Base-by-base conservation (phyloP, 2,113 vertebrate genomes). In the Aldabrachelys gigantea region DNA sequence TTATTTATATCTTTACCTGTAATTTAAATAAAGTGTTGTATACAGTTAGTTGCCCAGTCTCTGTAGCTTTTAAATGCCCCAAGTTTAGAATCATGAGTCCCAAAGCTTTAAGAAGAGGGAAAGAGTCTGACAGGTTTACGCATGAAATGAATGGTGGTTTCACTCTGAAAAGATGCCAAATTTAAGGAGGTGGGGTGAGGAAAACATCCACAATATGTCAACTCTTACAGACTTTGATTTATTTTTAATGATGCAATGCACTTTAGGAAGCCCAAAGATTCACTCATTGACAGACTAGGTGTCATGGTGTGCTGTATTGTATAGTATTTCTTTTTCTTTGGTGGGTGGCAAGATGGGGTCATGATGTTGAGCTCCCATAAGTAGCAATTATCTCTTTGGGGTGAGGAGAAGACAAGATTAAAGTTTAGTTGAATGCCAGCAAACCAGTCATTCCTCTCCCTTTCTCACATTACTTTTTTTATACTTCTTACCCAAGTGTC, bases 211-310 rank as follows among this genome's bases (percentile, higher is more conserved):
- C 84, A 82, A 31, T 89, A 94, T 97, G 95, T 96, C 97, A 97
- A 96, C 92, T 96, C 94, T 94, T 96, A 85, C 56, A 81, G 95
- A 24, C 94, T 97, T 97, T 97, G 96, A 97, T 97, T 96, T 95
- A 97, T 97, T 97, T 97, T 97, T 97, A 97, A 97, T 97, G 97
- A 97, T 95, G 82, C 47, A n/a, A 84, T 91, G 93, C 95, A 93
- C 96, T 96, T 97, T 96, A 94, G 95, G 92, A 95, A 96, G 89
- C 47, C 91, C 87, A 89, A 93, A 94, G 87, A 86, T 95, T 76
- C 76, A 57, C 52, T 97, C 62, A 92, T 89, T 93, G 90, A 54
- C 76, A 91, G 52, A 44, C 69, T 56, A 80, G 80, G 88, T 92
- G 84, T 94, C 96, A 91, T 62, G 91, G 91, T 95, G 94, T 65